Evolutionary conservation across 2,888 invertebrate species (phyloP), one percentile per base, ranked within the genome.

Genomic region (Nebria salina): DNA sequence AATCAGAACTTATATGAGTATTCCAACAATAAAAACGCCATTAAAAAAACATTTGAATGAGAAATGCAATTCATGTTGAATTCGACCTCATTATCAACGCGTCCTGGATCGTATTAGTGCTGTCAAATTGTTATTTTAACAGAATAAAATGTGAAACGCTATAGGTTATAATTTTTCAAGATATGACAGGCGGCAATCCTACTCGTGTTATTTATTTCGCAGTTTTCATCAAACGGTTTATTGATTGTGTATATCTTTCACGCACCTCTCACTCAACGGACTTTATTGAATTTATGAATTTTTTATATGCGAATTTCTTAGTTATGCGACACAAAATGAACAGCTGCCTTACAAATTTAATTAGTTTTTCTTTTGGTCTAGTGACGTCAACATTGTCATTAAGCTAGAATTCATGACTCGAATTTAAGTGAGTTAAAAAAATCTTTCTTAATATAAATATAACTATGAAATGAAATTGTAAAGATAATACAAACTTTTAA

Each of bases 31-130:
- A 54, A 54, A 54, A 54, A 11, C 54, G 54, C 7, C 8, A 54
- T 11, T 54, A 54, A 54, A 54, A 54, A 13, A 54, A 54, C 13
- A 11, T 54, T 70, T 70, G 70, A 70, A 26, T 25, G 70, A 75
- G 65, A 80, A 80, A 80, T 75, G 80, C 75, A 75, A 80, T 70
- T 80, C 80, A 80, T 80, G 80, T 80, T 80, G 70, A 75, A 80
- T 80, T 80, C 41, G 70, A 80, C 80, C 80, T 80, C 80, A 80
- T 80, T 80, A 80, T 80, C 75, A 64, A n/a, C 75, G 75, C 11
- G 66, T 68, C 78, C 68, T 15, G 72, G n/a, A 70, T 25, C 54
- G 74, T 43, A 74, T 70, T 70, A 72, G 66, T 25, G 77, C 64
- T 70, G 72, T 75, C 80, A 75, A 66, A 70, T 76, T 76, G 54